Evolutionary conservation across 2,113 vertebrate species (phyloP).

Genomic region (Stictonetta naevosa): DNA sequence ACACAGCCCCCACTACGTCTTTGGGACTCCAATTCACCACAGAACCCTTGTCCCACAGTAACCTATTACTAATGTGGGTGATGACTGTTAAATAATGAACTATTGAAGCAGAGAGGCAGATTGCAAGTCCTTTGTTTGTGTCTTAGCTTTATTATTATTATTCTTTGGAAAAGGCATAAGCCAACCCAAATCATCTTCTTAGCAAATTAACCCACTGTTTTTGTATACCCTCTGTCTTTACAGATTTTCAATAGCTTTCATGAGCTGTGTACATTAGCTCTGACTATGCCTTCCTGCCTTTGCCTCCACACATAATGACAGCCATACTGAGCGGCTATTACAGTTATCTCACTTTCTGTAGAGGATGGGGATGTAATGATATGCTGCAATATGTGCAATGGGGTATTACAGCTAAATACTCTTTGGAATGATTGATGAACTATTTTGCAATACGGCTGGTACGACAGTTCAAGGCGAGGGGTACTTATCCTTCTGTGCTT

Average conservation of each 20-base stretch:
- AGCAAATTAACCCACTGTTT: constrained; percentile 46
- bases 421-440: constrained; percentile 49
- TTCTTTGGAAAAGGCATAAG: not conserved
- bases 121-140: not conserved
- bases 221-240: constrained; percentile 5
- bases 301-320: constrained; percentile 35
- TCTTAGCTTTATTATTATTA: constrained; percentile 19
- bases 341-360: constrained; percentile 51
- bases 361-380: constrained; percentile 57
- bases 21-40: not conserved
- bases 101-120: constrained; percentile 25
- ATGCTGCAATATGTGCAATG: constrained; percentile 63
- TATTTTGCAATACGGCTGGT: not conserved
- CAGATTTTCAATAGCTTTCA: constrained; percentile 41
- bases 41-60: constrained; percentile 18
- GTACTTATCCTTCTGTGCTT: constrained; percentile 40
- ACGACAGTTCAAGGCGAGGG: not conserved
- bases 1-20: not conserved
- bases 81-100: constrained; percentile 50
- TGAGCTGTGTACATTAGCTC: constrained; percentile 40
- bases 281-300: constrained; percentile 7
- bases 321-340: constrained; percentile 30
- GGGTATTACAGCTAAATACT: constrained; percentile 51
- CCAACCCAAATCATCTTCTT: not conserved
- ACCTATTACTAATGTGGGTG: constrained; percentile 14